Base-by-base conservation (phyloP, 2,888 invertebrate genomes). In the Graphium colonna region DNA sequence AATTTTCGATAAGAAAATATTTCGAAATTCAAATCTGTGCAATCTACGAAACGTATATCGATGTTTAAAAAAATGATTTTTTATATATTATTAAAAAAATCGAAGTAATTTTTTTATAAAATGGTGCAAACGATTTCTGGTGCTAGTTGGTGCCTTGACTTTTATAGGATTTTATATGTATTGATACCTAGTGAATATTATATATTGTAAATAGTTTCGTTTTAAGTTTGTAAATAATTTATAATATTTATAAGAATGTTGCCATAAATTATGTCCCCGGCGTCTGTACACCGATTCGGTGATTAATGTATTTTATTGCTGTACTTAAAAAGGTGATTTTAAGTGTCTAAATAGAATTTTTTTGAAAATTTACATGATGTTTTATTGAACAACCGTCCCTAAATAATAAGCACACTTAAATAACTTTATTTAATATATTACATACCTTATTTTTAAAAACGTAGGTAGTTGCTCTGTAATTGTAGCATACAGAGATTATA, bases 241-340 rank as follows among this genome's bases (percentile, higher is more conserved):
- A 61, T 63, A 67, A 65, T 73, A 71, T 72, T 73, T 73, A 71
- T 75, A 60, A 58, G 53, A 26, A 65, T 64, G 75, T 79, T 82
- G 82, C 82, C 82, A 82, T 82, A 79, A 63, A 58, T 60, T 33
- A 33, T 33, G 33, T 33, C 21, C 2, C 5, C 66, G 68, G 69
- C 62, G 71, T 67, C 52, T 56, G 46, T 42, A 56, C 51, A 44
- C 31, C 44, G 26, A 10, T 51, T 38, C 3, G n/a, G 38, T 40
- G 5, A 21, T 3, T 42, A 44, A 46, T 61, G 57, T 61, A 60
- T 58, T 66, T 63, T 59, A 65, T 63, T 66, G 3, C 36, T 84
- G 85, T 86, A 86, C 85, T 86, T 85, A 85, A 83, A 75, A 65
- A 59, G 63, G 75, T 76, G 79, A 82, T 83, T 78, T 80, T 84